These are phyloP conservation scores for Netelia virgata DNA, from an alignment of 2,888 invertebrate species.

Conservation along the genomic window DNA sequence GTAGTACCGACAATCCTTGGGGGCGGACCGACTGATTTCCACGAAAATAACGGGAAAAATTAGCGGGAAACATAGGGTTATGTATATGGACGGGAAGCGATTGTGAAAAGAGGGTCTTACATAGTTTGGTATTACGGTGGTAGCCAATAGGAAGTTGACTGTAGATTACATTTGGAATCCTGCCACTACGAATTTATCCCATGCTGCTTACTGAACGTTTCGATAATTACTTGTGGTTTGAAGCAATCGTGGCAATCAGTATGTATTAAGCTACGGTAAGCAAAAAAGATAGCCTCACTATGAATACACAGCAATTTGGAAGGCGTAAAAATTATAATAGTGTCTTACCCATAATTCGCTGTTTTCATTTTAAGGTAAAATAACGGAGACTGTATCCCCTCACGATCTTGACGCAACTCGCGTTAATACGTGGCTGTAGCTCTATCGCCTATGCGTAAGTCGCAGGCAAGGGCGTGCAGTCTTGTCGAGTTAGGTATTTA, in stretches of 20 bases:
- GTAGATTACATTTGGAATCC: neutral
- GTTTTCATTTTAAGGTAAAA: conserved; percentile 29
- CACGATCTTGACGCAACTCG: conserved; percentile 30
- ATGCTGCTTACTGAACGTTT: no score
- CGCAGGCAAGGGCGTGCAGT: conserved; percentile 72
- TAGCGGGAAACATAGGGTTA: conserved; percentile 25
- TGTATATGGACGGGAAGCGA: neutral
- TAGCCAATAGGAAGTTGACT: neutral
- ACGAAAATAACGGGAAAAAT: conserved; percentile 68
- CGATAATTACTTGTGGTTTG: no score
- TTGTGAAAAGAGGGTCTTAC: neutral
- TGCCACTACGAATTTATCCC: neutral
- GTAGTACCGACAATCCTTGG: conserved; percentile 16
- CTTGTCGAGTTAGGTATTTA: conserved; percentile 75
- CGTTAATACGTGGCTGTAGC: conserved; percentile 25
- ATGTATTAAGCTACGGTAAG: neutral
- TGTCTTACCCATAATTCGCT: conserved; percentile 1
- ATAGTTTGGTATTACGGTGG: neutral
- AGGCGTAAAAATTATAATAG: conserved; percentile 13
- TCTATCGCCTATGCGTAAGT: conserved; percentile 42
- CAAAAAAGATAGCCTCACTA: neutral
- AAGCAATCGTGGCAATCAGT: neutral
- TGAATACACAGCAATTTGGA: neutral
- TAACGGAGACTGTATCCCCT: conserved; percentile 25
- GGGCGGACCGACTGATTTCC: conserved; percentile 57